Conservation (phyloP, 2,888 invertebrate genomes). For the Amphimallon solstitiale region DNA sequence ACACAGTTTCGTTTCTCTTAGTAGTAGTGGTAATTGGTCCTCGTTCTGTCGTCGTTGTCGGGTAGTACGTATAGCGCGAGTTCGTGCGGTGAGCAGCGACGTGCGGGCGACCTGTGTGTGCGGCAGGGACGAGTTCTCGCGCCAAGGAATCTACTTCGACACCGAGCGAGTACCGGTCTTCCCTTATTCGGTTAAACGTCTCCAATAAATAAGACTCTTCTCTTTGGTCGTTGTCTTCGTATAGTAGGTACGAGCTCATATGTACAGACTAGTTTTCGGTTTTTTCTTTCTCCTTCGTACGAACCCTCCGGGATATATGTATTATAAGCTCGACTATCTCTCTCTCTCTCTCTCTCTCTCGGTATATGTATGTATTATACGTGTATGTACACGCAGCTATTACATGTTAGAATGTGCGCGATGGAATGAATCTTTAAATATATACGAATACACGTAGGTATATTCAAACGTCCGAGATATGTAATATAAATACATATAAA, state of each 20-base stretch:
- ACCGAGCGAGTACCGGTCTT: slow-evolving; percentile 49
- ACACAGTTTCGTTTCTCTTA: slow-evolving; percentile 17
- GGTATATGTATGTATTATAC: background rate
- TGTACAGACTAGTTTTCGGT: slow-evolving; percentile 44
- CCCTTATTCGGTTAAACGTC: slow-evolving; percentile 50
- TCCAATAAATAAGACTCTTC: slow-evolving; percentile 48
- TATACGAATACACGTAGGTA: background rate
- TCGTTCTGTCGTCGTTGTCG: slow-evolving; percentile 33
- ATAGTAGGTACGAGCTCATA: slow-evolving; percentile 20
- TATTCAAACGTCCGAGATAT: background rate
- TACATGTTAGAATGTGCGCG: slow-evolving; percentile 7
- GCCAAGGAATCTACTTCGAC: slow-evolving; percentile 40
- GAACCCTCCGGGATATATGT: no score
- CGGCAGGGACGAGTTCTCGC: slow-evolving; percentile 41
- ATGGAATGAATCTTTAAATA: background rate
- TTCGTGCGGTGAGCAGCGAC: slow-evolving; percentile 33
- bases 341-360: slow-evolving; percentile 8
- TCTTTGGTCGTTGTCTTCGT: background rate
- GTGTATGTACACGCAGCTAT: slow-evolving; percentile 3
- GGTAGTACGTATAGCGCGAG: no score
- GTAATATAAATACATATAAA: slow-evolving; percentile 1
- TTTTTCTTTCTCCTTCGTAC: slow-evolving; percentile 34
- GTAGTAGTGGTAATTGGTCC: slow-evolving; percentile 40
- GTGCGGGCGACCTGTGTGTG: slow-evolving; percentile 33
- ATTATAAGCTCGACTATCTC: background rate